phyloP scores from a whole-genome alignment of 30 jellyfish, hydroid and myxozoan species.

The Catostylus mosaicus region DNA sequence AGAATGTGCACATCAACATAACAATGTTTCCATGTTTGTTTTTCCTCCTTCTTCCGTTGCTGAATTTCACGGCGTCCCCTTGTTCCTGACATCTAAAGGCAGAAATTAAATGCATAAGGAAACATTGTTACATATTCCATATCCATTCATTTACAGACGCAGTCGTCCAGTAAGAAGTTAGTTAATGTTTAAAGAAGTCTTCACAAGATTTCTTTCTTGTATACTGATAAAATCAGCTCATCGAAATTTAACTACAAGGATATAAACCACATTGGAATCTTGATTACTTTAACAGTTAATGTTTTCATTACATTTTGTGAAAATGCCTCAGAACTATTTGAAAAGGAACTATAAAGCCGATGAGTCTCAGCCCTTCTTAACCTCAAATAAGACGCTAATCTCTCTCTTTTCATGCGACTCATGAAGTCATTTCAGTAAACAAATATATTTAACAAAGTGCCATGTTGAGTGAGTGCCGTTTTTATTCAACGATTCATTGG shows the following conservation, averaged over 20 bases:
- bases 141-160: too few relatives aligned
- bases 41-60: too few relatives aligned
- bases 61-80: too few relatives aligned
- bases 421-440: background rate
- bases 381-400: background rate
- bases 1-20: too few relatives aligned
- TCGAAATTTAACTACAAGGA: slow-evolving; percentile 2
- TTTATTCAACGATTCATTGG: too few relatives aligned
- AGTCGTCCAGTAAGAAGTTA: background rate
- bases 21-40: too few relatives aligned
- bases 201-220: slow-evolving; percentile 9
- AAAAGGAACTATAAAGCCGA: background rate
- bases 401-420: background rate
- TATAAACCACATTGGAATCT: slow-evolving; percentile 5
- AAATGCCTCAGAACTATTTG: slow-evolving; percentile 4
- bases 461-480: too few relatives aligned
- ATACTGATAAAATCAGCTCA: slow-evolving; percentile 1
- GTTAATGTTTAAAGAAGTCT: background rate
- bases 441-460: too few relatives aligned
- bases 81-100: too few relatives aligned
- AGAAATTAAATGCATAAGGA: too few relatives aligned
- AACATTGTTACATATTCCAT: too few relatives aligned
- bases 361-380: background rate
- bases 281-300: background rate
- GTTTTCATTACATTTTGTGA: background rate